phyloP scores from a whole-genome alignment of 1,140 invertebrate species.

The Ectropis grisescens region DNA sequence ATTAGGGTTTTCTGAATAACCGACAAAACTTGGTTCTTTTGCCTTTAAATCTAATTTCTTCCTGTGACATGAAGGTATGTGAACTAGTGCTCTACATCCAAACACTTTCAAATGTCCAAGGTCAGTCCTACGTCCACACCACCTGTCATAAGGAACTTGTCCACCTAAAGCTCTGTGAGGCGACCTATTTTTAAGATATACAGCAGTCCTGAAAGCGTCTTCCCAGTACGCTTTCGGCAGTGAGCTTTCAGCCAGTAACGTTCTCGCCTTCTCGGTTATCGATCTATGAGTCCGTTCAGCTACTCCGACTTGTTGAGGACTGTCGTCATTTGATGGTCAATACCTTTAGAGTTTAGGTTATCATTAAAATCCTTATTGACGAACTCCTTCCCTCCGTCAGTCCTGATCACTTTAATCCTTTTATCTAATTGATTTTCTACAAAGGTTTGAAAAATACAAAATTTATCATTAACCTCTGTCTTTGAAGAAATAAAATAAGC shows the following conservation, averaged over 20 bases:
- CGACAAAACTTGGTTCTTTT: not conserved
- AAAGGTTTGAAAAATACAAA: too few species aligned
- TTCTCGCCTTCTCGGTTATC: constrained; percentile 4
- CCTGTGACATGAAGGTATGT: not conserved
- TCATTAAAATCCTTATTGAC: too few species aligned
- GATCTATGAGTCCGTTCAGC: constrained; percentile 5
- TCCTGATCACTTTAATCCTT: too few species aligned
- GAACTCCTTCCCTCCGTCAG: too few species aligned
- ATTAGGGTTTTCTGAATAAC: constrained; percentile 1
- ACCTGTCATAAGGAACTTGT: too few species aligned
- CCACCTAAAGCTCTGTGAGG: too few species aligned
- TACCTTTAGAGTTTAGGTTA: not conserved
- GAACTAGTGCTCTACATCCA: not conserved
- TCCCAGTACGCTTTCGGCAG: not conserved
- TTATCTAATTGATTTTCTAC: too few species aligned
- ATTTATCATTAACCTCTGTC: too few species aligned
- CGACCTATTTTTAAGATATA: too few species aligned
- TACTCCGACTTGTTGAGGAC: constrained; percentile 4
- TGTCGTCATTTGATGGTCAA: constrained; percentile 3
- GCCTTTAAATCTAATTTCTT: constrained; percentile 1
- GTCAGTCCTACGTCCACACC: not conserved
- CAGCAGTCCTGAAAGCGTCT: not conserved
- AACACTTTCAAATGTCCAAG: not conserved
- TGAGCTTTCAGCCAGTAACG: constrained; percentile 2
- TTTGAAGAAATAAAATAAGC: too few species aligned